These are phyloP conservation scores for Phoronis australis DNA, from an alignment of 2,888 invertebrate species.

Conservation along the genomic window DNA sequence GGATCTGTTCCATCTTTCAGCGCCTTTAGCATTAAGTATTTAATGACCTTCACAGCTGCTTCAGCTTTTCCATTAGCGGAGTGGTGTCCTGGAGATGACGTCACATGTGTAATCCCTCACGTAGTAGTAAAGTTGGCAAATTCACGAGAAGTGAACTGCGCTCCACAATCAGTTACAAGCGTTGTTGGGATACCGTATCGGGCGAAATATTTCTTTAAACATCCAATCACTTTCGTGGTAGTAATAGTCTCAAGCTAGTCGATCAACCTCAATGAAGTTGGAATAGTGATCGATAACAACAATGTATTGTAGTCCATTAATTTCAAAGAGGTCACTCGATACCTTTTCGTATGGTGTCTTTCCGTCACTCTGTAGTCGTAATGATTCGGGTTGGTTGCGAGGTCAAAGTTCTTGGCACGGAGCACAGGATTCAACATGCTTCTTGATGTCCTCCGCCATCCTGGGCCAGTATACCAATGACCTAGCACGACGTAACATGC, in stretches of 20 bases:
- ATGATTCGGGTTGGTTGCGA: background rate
- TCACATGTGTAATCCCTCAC: too few relatives aligned
- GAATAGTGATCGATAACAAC: background rate
- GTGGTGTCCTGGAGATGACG: too few relatives aligned
- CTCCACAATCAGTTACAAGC: background rate
- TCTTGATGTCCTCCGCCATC: background rate
- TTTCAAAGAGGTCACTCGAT: background rate
- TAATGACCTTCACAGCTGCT: slow-evolving; percentile 12
- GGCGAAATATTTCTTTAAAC: background rate
- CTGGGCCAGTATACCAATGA: background rate
- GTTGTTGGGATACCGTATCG: background rate
- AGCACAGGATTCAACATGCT: background rate
- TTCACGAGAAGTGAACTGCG: too few relatives aligned
- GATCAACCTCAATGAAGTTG: background rate
- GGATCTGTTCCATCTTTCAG: slow-evolving; percentile 8
- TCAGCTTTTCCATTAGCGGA: too few relatives aligned
- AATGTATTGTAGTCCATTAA: background rate
- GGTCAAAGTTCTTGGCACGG: background rate
- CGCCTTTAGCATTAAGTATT: too few relatives aligned
- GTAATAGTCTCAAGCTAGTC: background rate
- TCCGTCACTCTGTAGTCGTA: background rate
- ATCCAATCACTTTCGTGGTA: background rate
- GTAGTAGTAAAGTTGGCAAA: too few relatives aligned
- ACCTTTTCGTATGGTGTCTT: background rate
- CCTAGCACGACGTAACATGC: too few relatives aligned